These are phyloP conservation scores for Apostichopus californicus DNA, from an alignment of 35 echinoderm and acorn worm genomes.

Conservation along the genomic window DNA sequence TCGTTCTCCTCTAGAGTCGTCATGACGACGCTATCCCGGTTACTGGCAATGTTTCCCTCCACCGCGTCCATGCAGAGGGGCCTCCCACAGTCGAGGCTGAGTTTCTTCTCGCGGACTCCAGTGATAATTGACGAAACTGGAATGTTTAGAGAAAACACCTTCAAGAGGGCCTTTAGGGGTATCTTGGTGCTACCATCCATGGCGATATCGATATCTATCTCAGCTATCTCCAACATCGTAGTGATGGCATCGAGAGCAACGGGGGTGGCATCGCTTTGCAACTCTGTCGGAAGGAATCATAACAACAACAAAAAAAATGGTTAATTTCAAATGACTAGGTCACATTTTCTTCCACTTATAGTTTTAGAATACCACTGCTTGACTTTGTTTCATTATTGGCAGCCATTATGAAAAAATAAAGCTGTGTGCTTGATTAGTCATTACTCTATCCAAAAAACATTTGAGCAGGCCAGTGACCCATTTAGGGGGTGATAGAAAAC, in stretches of 20 bases:
- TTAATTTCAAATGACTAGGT: too few species aligned
- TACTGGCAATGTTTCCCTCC: conserved; percentile 46
- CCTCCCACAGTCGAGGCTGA: conserved; percentile 64
- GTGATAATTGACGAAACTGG: conserved; percentile 68
- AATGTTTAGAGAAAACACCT: conserved; percentile 55
- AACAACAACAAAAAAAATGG: background rate
- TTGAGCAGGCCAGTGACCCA: too few species aligned
- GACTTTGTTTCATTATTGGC: too few species aligned
- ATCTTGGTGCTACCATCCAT: conserved; percentile 75
- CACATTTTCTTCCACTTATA: too few species aligned
- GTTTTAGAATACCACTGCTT: too few species aligned
- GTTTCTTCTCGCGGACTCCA: conserved; percentile 63
- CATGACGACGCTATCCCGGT: conserved; percentile 11
- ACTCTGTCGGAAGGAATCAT: conserved; percentile 41
- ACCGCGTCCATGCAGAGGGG: conserved; percentile 18
- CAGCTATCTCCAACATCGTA: conserved; percentile 47
- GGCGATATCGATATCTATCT: conserved; percentile 50
- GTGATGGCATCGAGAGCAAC: conserved; percentile 69
- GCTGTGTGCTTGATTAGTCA: too few species aligned
- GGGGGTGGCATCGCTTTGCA: conserved; percentile 53
- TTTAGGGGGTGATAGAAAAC: too few species aligned
- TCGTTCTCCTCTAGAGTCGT: conserved; percentile 8
- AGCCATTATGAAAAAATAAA: too few species aligned
- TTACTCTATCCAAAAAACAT: too few species aligned
- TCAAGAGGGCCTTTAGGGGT: conserved; percentile 54